Evolutionary conservation across 2,888 invertebrate genomes (phyloP).

Genomic region (Glyphotaelius pellucidus): DNA sequence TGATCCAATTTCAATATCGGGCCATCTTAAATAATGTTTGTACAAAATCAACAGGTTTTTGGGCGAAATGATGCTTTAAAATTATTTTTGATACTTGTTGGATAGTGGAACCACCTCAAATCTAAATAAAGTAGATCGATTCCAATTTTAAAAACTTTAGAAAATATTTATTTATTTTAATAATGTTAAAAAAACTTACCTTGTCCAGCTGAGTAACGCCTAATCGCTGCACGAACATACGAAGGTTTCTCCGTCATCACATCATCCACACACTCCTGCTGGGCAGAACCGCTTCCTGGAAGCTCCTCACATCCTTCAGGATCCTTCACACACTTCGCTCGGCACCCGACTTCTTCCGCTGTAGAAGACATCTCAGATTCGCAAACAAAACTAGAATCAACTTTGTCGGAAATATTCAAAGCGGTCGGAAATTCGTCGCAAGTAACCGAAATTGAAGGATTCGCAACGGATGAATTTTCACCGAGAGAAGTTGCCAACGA

Average conservation of each 20-base stretch:
- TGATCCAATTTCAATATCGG: background rate
- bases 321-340: conserved; percentile 40
- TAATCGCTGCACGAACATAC: conserved; percentile 53
- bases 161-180: background rate
- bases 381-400: background rate
- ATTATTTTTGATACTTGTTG: background rate
- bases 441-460: conserved; percentile 26
- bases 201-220: conserved; percentile 54
- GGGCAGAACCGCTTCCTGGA: background rate
- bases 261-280: conserved; percentile 34
- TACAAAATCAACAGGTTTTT: background rate
- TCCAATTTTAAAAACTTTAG: background rate
- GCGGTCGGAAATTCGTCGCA: background rate
- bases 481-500: background rate
- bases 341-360: conserved; percentile 40
- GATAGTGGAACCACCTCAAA: background rate
- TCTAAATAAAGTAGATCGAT: background rate
- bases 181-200: conserved; percentile 21
- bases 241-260: conserved; percentile 28
- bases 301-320: conserved; percentile 24
- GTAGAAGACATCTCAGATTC: conserved; percentile 13
- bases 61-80: background rate
- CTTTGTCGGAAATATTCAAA: conserved; percentile 12
- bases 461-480: background rate
- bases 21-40: background rate